A percentile compares a stretch with the other conserved stretches of the same genome.
phyloP scores from a whole-genome alignment of 2,113 vertebrate species.

The Cyrtonyx montezumae region DNA sequence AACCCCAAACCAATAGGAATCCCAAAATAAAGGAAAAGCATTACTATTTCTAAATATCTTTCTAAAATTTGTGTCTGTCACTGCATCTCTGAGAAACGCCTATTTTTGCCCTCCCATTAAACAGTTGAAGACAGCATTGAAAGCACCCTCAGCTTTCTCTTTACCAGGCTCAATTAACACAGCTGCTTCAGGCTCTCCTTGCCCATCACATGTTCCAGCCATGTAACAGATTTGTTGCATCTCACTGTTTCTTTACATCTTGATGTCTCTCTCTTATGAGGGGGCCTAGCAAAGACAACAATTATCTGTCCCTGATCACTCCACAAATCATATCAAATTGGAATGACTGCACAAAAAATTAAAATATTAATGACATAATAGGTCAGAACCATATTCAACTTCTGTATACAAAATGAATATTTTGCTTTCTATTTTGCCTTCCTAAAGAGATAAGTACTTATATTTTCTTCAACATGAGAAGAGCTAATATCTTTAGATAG shows the following conservation, averaged over 20 bases:
- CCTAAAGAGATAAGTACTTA: background rate
- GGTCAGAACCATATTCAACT: background rate
- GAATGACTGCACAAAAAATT: background rate
- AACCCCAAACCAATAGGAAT: background rate
- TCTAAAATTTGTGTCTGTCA: background rate
- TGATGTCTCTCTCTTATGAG: fast-evolving
- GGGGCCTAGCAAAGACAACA: background rate
- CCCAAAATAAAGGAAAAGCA: background rate
- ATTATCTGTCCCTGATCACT: background rate
- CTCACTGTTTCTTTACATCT: background rate
- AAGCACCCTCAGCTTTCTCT: background rate
- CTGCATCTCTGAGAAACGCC: background rate
- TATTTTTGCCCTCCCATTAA: background rate
- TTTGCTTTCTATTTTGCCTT: background rate
- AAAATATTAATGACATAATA: background rate
- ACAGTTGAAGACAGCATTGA: fast-evolving
- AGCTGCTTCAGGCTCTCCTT: background rate
- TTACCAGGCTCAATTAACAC: background rate
- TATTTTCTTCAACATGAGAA: background rate
- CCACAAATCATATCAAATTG: background rate
- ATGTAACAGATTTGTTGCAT: fast-evolving
- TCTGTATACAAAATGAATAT: background rate
- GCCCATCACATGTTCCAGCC: fast-evolving
- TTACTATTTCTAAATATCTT: background rate
- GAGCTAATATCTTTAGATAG: background rate